Evolutionary conservation across 2,888 invertebrate species (phyloP).

Genomic region (Willowsia nigromaculata): DNA sequence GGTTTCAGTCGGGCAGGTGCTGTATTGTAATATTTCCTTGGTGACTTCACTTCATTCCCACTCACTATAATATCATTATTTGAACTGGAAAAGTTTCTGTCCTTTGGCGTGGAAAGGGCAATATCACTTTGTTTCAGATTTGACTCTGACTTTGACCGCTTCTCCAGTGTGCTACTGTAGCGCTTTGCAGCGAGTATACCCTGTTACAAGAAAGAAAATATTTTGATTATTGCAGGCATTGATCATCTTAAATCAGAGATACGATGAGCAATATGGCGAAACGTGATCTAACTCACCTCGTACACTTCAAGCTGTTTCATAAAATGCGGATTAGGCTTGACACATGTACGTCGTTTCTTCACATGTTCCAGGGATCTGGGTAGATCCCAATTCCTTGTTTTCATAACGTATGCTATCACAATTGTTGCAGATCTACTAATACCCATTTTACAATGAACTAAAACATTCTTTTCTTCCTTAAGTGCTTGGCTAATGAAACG

Average conservation of each 20-base stretch:
- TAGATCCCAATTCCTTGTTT: conserved; percentile 96
- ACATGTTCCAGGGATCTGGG: conserved; percentile 93
- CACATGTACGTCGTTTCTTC: conserved; percentile 93
- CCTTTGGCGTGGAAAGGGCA: conserved; percentile 73
- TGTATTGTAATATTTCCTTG: conserved; percentile 78
- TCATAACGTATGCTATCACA: conserved; percentile 99
- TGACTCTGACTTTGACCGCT: conserved; percentile 94
- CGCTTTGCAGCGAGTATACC: conserved; percentile 98
- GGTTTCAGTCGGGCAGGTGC: conserved; percentile 78
- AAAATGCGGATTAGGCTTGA: conserved; percentile 98
- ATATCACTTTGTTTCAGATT: conserved; percentile 87
- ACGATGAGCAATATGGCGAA: too few relatives aligned
- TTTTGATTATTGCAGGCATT: neutral
- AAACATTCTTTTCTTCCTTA: conserved; percentile 93
- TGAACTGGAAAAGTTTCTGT: conserved; percentile 75
- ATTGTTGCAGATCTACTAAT: conserved; percentile 98
- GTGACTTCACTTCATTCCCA: conserved; percentile 74
- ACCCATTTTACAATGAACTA: conserved; percentile 99
- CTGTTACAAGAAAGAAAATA: conserved; percentile 81
- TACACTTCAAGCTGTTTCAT: conserved; percentile 96
- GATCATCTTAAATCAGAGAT: neutral
- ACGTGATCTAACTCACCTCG: conserved; percentile 80
- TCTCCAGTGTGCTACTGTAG: conserved; percentile 90
- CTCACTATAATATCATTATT: conserved; percentile 76
- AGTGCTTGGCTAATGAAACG: conserved; percentile 96